phyloP scores from a whole-genome alignment of 2,797 vertebrate genomes.

The Diglossa cyanea region DNA sequence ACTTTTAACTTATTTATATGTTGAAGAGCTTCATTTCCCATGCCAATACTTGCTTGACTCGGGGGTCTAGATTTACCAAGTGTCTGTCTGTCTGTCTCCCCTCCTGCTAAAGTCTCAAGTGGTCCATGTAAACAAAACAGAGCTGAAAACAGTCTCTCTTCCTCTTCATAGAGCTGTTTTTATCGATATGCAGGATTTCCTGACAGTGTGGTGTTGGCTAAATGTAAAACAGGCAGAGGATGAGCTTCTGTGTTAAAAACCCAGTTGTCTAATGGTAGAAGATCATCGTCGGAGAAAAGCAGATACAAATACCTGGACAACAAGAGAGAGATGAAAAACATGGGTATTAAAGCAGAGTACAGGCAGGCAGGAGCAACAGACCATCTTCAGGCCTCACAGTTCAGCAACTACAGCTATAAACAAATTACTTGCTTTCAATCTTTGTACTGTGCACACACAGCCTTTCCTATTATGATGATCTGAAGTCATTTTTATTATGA shows the following conservation, averaged over 20 bases:
- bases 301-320: constrained; percentile 92
- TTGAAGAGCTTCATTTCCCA: constrained; percentile 60
- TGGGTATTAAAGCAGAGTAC: background rate
- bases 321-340: background rate
- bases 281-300: constrained; percentile 94
- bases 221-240: constrained; percentile 91
- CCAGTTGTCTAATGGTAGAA: constrained; percentile 95
- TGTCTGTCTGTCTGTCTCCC: constrained; percentile 40
- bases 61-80: constrained; percentile 49
- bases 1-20: constrained; percentile 69
- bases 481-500: background rate
- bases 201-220: constrained; percentile 93
- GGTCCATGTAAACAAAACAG: constrained; percentile 84
- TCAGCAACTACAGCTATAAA: background rate
- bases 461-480: background rate
- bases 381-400: background rate
- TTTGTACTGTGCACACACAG: background rate
- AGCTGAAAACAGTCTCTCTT: constrained; percentile 71
- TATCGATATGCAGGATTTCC: constrained; percentile 89
- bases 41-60: constrained; percentile 12
- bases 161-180: constrained; percentile 64
- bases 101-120: constrained; percentile 69
- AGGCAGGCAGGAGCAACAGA: background rate
- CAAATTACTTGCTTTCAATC: background rate
- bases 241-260: constrained; percentile 99